These are phyloP conservation scores for Martes flavigula DNA, from an alignment of 2,797 vertebrate genomes.

Conservation along the genomic window DNA sequence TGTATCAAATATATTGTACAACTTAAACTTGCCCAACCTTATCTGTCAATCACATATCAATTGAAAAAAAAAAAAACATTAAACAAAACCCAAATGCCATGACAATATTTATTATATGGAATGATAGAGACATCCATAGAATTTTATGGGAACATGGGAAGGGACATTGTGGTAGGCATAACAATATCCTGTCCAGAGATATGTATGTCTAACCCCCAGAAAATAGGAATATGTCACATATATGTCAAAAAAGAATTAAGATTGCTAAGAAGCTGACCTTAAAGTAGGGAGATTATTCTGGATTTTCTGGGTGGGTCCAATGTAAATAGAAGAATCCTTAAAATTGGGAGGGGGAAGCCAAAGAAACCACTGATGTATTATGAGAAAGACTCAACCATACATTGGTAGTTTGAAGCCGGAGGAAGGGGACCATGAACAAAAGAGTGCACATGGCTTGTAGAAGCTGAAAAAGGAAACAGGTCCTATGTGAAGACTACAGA, in stretches of 20 bases:
- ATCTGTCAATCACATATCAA: background rate
- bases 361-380: background rate
- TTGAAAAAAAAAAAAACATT: background rate
- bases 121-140: background rate
- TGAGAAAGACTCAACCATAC: background rate
- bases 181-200: background rate
- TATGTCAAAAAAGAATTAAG: background rate
- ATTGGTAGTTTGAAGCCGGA: background rate
- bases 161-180: background rate
- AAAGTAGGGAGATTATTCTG: background rate
- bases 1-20: background rate
- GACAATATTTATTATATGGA: background rate
- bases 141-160: background rate
- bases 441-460: background rate
- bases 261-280: background rate
- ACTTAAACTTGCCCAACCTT: background rate
- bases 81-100: background rate
- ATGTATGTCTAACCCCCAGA: background rate
- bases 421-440: background rate
- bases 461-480: background rate
- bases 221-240: background rate
- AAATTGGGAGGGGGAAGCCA: background rate
- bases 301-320: background rate
- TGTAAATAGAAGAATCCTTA: background rate
- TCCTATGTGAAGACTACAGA: background rate